Base-by-base conservation (phyloP, 1,140 invertebrate species). In the Neomicropteryx cornuta region DNA sequence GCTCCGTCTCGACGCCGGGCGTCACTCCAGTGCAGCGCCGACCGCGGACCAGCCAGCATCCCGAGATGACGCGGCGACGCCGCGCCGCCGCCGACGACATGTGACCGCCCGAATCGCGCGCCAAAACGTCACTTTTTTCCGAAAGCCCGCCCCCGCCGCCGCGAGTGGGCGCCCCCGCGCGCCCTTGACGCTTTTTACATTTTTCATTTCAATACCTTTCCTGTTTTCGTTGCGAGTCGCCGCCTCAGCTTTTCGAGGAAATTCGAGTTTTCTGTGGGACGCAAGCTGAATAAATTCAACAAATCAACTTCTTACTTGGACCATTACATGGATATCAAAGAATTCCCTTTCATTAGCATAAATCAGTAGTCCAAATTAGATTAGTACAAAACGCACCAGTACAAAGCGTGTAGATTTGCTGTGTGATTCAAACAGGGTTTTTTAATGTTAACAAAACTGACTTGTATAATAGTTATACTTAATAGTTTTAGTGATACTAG, bases 211-310 rank as follows among this genome's bases (percentile, higher is more conserved):
- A 8, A 13, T 8, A 13, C 13, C 23, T 8, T 13, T 13, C 13
- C 13, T 13, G 23, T 13, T 8, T 27, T 27, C 23, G 8, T 8
- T 8, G 8, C 23, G 23, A 27, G 23, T 39, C 47, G 46, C 41
- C 52, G 50, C 58, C 49, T n/a, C n/a, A n/a, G n/a, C n/a, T n/a
- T n/a, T n/a, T n/a, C n/a, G n/a, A n/a, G n/a, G n/a, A n/a, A n/a
- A n/a, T n/a, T n/a, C n/a, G n/a, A n/a, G n/a, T n/a, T n/a, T n/a
- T n/a, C n/a, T n/a, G n/a, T n/a, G n/a, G n/a, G n/a, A n/a, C n/a
- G n/a, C n/a, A 64, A 64, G 60, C 61, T 64, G 61, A 64, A 64
- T 64, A 62, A 64, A 56, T 64, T 64, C 58, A 60, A 64, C 61
- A 64, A 64, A 56, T 64, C 61, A 49, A 57, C 55, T 55, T 64